A percentile compares a stretch with the other conserved stretches of the same genome.
Conservation (phyloP, 2,113 vertebrate species). For the Trematomus loennbergii region DNA sequence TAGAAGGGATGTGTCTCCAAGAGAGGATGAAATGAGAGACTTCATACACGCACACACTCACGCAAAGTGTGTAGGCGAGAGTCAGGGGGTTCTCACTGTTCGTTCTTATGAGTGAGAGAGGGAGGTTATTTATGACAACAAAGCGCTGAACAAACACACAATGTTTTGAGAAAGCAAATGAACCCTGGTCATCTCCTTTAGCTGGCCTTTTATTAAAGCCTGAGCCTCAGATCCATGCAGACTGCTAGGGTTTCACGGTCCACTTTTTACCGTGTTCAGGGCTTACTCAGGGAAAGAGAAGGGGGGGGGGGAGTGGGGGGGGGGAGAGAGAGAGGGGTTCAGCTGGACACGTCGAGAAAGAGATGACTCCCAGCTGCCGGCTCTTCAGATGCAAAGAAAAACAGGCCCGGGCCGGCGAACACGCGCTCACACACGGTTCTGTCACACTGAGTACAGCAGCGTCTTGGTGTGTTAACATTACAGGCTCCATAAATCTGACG, state of each 20-base stretch:
- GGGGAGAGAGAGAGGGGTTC: neutral
- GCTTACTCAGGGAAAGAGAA: slow-evolving; percentile 11
- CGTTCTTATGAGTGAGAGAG: slow-evolving; percentile 21
- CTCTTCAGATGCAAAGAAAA: slow-evolving; percentile 67
- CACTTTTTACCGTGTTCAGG: slow-evolving; percentile 67
- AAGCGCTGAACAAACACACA: slow-evolving; percentile 64
- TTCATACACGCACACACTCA: neutral
- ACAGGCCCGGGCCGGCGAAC: slow-evolving; percentile 36
- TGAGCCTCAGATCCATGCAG: slow-evolving; percentile 61
- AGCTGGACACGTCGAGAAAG: slow-evolving; percentile 40
- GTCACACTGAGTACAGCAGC: slow-evolving; percentile 48
- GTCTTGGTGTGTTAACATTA: slow-evolving; percentile 71
- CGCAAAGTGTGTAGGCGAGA: slow-evolving; percentile 4
- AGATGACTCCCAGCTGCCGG: slow-evolving; percentile 78
- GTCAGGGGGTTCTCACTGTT: slow-evolving; percentile 40
- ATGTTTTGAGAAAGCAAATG: slow-evolving; percentile 67
- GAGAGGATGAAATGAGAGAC: slow-evolving; percentile 6
- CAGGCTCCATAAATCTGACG: slow-evolving; percentile 68
- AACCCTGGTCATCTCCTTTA: slow-evolving; percentile 74
- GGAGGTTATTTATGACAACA: slow-evolving; percentile 54
- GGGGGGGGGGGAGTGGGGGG: neutral
- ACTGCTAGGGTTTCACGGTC: slow-evolving; percentile 72
- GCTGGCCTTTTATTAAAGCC: slow-evolving; percentile 78
- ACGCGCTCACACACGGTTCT: slow-evolving; percentile 40
- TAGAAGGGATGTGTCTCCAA: neutral